Conservation (phyloP, 2,797 vertebrate genomes). For the Scarus forsteni region DNA sequence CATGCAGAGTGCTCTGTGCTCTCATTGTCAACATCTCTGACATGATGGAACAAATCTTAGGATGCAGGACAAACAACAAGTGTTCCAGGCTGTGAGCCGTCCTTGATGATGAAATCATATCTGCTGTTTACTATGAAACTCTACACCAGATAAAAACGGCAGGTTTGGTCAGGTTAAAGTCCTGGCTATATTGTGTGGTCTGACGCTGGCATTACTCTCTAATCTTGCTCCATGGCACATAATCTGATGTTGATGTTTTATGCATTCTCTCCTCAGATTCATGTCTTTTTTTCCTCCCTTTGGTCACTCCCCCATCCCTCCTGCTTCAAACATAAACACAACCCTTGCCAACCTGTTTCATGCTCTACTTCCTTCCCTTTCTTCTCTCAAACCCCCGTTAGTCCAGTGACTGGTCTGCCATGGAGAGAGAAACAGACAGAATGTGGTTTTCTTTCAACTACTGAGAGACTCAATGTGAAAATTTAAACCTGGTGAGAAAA, state of each 20-base stretch:
- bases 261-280: conserved; percentile 9
- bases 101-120: too few species aligned
- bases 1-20: too few species aligned
- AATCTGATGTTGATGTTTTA: not conserved
- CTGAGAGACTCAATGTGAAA: conserved; percentile 3
- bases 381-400: conserved; percentile 30
- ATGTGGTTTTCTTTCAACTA: not conserved
- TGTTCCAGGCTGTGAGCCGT: too few species aligned
- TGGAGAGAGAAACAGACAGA: conserved; percentile 14
- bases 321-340: conserved; percentile 38
- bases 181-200: too few species aligned
- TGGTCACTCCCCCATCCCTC: conserved; percentile 7
- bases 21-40: too few species aligned
- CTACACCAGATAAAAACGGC: too few species aligned
- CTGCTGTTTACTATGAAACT: too few species aligned
- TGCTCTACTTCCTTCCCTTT: conserved; percentile 49
- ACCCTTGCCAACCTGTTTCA: conserved; percentile 43
- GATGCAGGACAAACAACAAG: too few species aligned
- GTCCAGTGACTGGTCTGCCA: conserved; percentile 24
- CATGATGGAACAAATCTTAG: too few species aligned
- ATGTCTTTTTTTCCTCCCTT: conserved; percentile 9
- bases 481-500: not conserved
- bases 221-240: too few species aligned
- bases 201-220: not conserved
- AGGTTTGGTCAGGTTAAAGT: too few species aligned